Percentiles rank a stretch among this genome's conserved stretches.
These are phyloP conservation scores for Alectoris magna DNA, from an alignment of 2,797 vertebrate genomes.

Conservation along the genomic window DNA sequence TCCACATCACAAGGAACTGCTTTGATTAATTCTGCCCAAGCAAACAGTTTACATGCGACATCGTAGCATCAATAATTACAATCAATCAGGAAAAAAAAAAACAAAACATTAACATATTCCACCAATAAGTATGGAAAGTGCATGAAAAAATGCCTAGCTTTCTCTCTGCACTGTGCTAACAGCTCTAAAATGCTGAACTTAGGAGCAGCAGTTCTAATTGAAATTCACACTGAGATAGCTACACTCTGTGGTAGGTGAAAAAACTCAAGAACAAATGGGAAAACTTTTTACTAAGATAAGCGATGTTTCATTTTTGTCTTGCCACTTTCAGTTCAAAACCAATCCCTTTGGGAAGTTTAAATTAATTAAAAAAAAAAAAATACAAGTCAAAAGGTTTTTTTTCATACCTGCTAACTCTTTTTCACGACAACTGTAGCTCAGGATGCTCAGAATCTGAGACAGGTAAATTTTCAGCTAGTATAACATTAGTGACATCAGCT, in stretches of 20 bases:
- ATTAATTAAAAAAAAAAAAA: not conserved
- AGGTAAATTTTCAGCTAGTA: not conserved
- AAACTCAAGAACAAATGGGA: not conserved
- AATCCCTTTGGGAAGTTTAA: not conserved
- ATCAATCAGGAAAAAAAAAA: not conserved
- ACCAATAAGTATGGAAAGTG: not conserved
- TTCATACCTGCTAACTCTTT: not conserved
- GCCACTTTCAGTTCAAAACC: not conserved
- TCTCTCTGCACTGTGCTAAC: not conserved
- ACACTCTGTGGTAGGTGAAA: not conserved
- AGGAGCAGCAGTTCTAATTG: not conserved
- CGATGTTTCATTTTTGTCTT: not conserved
- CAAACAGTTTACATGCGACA: not conserved
- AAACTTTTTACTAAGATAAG: not conserved
- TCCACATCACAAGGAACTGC: not conserved
- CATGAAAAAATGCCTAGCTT: not conserved
- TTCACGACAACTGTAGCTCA: not conserved
- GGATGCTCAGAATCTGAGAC: not conserved
- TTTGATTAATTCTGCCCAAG: not conserved
- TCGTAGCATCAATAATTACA: not conserved
- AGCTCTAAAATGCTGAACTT: not conserved
- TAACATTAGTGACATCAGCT: not conserved
- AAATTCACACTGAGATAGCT: not conserved
- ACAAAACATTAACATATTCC: not conserved
- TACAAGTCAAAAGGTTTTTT: rapidly evolving